Evolutionary conservation across 2,888 invertebrate genomes (phyloP).

Genomic region (Melipona bicolor): DNA sequence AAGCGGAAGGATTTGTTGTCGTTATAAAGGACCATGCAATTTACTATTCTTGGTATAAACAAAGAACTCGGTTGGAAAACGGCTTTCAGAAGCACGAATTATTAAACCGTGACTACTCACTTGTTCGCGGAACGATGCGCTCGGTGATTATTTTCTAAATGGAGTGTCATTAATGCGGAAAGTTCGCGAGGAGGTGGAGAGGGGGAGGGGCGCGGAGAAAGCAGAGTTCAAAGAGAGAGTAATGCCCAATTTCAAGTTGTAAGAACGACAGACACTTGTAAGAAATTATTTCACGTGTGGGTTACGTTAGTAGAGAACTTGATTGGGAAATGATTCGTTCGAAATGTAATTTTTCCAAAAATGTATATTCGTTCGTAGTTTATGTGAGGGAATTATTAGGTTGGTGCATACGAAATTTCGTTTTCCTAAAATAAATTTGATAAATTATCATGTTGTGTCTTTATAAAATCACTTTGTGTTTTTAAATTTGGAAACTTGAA

Average conservation of each 20-base stretch:
- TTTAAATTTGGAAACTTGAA: too few species aligned
- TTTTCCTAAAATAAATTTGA: too few species aligned
- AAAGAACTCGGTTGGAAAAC: constrained; percentile 22
- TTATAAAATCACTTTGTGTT: too few species aligned
- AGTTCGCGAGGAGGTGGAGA: not conserved
- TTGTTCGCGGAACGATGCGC: constrained; percentile 9
- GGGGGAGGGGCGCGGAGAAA: too few species aligned
- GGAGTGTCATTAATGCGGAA: constrained; percentile 17
- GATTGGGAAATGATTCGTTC: not conserved
- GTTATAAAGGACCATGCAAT: constrained; percentile 36
- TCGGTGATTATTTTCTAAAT: constrained; percentile 32
- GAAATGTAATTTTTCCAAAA: not conserved
- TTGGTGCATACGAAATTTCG: too few species aligned
- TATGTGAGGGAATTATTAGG: too few species aligned
- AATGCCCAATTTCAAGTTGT: too few species aligned
- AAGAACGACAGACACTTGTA: not conserved
- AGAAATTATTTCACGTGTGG: not conserved
- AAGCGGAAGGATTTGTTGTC: constrained; percentile 32
- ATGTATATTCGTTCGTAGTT: too few species aligned
- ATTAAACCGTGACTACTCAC: constrained; percentile 40
- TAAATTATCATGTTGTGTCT: too few species aligned
- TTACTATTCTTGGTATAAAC: constrained; percentile 39
- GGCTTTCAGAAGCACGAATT: constrained; percentile 26
- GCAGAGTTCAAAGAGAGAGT: too few species aligned
- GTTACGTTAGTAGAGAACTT: too few species aligned